Evolutionary conservation across 2,797 vertebrate genomes (phyloP).

Genomic region (Lepilemur septentrionalis): DNA sequence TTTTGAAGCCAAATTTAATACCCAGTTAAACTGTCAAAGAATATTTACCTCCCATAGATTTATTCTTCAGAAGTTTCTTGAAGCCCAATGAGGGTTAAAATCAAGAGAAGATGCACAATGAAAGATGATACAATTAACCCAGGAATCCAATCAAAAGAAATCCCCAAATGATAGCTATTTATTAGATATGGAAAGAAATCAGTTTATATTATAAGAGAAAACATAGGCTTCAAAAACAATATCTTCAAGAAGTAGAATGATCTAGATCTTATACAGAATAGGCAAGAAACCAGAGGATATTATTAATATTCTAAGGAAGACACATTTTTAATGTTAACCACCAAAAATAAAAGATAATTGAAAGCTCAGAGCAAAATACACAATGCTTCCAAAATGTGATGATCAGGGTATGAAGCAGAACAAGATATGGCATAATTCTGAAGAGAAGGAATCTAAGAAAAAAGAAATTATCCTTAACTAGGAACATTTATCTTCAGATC

Average conservation of each 20-base stretch:
- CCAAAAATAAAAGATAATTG: neutral
- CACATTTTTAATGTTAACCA: conserved; percentile 12
- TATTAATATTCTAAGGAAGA: conserved; percentile 9
- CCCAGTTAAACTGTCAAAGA: neutral
- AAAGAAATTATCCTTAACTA: neutral
- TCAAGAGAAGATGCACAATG: neutral
- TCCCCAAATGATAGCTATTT: neutral
- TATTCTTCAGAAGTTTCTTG: conserved; percentile 17
- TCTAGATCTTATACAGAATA: neutral
- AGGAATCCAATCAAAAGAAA: conserved; percentile 38
- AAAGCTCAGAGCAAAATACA: conserved; percentile 34
- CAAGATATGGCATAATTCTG: neutral
- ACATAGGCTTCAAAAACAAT: neutral
- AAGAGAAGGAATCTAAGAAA: neutral
- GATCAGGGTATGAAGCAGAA: conserved; percentile 7
- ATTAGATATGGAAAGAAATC: conserved; percentile 42
- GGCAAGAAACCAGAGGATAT: neutral
- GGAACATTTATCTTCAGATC: conserved; percentile 26
- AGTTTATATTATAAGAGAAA: conserved; percentile 26
- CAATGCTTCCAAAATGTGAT: neutral
- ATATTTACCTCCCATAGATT: conserved; percentile 12
- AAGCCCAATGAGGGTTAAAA: conserved; percentile 28
- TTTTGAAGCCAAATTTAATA: conserved; percentile 30
- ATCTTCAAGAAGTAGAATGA: neutral
- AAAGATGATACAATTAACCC: conserved; percentile 34